A percentile compares a stretch with the other conserved stretches of the same genome.
Conservation (phyloP, 1,140 invertebrate genomes). For the Euglossa dilemma region DNA sequence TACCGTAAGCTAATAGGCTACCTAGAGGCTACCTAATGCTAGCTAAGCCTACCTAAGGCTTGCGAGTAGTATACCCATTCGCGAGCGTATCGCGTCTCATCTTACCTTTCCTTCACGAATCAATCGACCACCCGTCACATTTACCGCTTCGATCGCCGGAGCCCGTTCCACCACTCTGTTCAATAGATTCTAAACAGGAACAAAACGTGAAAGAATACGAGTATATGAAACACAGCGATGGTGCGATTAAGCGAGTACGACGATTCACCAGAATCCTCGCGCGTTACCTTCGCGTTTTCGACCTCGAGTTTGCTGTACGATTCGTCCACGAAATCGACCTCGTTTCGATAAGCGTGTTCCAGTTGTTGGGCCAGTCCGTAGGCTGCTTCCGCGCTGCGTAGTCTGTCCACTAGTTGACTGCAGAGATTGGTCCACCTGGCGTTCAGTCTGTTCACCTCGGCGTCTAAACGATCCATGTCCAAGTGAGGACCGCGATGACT, state of each 20-base stretch:
- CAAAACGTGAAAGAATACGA: constrained; percentile 49
- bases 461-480: constrained; percentile 96
- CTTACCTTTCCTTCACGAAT: constrained; percentile 99
- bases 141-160: constrained; percentile 96
- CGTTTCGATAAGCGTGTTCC: constrained; percentile 91
- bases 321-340: constrained; percentile 94
- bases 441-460: constrained; percentile 94
- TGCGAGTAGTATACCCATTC: constrained; percentile 43
- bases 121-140: constrained; percentile 96
- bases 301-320: constrained; percentile 89
- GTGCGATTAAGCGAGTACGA: background rate
- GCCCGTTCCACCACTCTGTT: constrained; percentile 94
- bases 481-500: constrained; percentile 86
- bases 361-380: constrained; percentile 94
- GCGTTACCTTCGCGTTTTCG: constrained; percentile 89
- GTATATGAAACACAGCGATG: background rate
- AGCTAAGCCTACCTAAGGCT: constrained; percentile 46
- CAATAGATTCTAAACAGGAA: constrained; percentile 90
- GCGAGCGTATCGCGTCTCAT: constrained; percentile 42
- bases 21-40: constrained; percentile 62
- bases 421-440: constrained; percentile 95
- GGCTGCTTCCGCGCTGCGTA: constrained; percentile 93
- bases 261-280: background rate
- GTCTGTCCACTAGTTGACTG: constrained; percentile 93
- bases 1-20: constrained; percentile 68